Percentiles rank a stretch among this genome's conserved stretches.
Evolutionary conservation across 2,888 invertebrate species (phyloP).

Genomic region (Lycia hirtaria): DNA sequence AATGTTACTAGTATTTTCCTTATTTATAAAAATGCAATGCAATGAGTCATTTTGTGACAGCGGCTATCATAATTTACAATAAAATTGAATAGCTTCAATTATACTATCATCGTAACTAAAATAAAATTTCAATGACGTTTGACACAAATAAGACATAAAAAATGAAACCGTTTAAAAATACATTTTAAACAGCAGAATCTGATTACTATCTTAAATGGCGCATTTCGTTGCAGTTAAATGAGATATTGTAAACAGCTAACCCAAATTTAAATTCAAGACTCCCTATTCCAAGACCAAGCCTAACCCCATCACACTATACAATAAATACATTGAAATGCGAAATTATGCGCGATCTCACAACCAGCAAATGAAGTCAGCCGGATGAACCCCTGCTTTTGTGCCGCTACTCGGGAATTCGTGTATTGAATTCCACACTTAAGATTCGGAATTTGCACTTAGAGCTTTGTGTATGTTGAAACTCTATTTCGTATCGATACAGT

Average conservation of each 20-base stretch:
- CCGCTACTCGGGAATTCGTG: slow-evolving; percentile 49
- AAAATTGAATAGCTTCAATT: too few relatives aligned
- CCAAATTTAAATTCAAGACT: neutral
- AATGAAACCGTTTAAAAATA: too few relatives aligned
- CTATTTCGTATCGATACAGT: slow-evolving; percentile 15
- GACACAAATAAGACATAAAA: too few relatives aligned
- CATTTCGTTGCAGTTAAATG: too few relatives aligned
- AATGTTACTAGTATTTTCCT: too few relatives aligned
- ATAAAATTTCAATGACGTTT: too few relatives aligned
- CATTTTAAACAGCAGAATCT: too few relatives aligned
- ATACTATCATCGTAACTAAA: too few relatives aligned
- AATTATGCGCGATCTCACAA: slow-evolving; percentile 44
- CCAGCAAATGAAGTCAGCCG: slow-evolving; percentile 53
- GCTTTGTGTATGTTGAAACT: slow-evolving; percentile 41
- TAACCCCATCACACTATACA: slow-evolving; percentile 13
- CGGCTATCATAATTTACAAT: too few relatives aligned
- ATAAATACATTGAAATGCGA: slow-evolving; percentile 40
- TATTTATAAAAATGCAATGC: too few relatives aligned
- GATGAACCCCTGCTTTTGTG: slow-evolving; percentile 50
- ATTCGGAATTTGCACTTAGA: slow-evolving; percentile 52
- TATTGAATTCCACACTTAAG: slow-evolving; percentile 54
- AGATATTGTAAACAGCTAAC: neutral
- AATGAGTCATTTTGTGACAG: too few relatives aligned
- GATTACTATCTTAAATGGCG: too few relatives aligned
- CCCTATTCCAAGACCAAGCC: neutral